phyloP scores from a whole-genome alignment of 2,888 invertebrate genomes.

The Epirrhoe alternata region DNA sequence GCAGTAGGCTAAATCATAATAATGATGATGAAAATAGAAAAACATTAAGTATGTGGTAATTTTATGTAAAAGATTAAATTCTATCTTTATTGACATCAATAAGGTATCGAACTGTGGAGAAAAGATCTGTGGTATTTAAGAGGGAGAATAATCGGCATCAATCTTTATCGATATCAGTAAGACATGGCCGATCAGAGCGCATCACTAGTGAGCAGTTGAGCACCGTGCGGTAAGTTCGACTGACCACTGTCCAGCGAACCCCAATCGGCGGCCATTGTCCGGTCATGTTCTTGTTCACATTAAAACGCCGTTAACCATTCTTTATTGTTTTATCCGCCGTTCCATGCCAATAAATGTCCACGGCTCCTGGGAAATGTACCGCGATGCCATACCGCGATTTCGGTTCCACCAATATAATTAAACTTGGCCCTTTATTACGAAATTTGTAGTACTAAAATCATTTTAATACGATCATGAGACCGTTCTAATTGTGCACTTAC shows the following conservation, averaged over 20 bases:
- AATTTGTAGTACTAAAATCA: conserved; percentile 71
- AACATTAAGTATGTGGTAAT: too few species aligned
- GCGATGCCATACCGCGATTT: conserved; percentile 59
- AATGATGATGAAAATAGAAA: too few species aligned
- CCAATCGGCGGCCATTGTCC: conserved; percentile 79
- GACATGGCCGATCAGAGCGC: conserved; percentile 18
- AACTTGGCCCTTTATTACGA: conserved; percentile 69
- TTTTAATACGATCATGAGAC: conserved; percentile 55
- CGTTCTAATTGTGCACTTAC: conserved; percentile 58
- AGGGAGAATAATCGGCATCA: not conserved
- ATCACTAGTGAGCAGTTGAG: conserved; percentile 50
- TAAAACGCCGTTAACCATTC: conserved; percentile 84
- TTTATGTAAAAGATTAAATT: too few species aligned
- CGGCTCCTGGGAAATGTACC: conserved; percentile 74
- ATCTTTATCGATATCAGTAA: conserved; percentile 52
- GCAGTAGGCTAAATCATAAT: too few species aligned
- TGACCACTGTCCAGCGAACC: conserved; percentile 73
- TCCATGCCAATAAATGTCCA: conserved; percentile 77
- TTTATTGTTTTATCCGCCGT: conserved; percentile 82
- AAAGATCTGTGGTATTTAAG: not conserved
- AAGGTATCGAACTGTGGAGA: too few species aligned
- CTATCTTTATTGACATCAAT: too few species aligned
- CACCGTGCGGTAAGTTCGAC: conserved; percentile 63
- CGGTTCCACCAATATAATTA: conserved; percentile 71
- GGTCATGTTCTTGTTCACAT: conserved; percentile 81